phyloP scores from a whole-genome alignment of 2,113 vertebrate genomes.

The Burhinus oedicnemus region DNA sequence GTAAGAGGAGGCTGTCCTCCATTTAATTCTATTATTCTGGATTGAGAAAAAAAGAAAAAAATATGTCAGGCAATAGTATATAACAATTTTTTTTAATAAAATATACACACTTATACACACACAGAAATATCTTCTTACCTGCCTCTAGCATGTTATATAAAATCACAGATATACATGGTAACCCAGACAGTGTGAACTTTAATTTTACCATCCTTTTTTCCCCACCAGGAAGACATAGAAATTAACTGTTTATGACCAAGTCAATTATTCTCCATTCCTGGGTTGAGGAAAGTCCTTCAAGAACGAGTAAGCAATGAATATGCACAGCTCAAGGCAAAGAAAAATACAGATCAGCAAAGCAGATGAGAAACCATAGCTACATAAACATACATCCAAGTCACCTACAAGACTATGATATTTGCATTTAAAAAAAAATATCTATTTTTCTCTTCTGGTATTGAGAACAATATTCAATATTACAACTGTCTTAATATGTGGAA shows the following conservation, averaged over 20 bases:
- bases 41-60: background rate
- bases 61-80: background rate
- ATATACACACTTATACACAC: background rate
- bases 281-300: background rate
- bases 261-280: background rate
- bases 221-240: background rate
- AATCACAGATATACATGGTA: background rate
- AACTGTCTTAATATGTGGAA: background rate
- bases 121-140: background rate
- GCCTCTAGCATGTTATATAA: background rate
- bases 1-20: slow-evolving; percentile 96
- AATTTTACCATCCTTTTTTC: background rate
- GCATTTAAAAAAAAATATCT: background rate
- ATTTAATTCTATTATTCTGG: slow-evolving; percentile 96
- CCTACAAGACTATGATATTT: background rate
- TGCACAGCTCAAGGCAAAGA: background rate
- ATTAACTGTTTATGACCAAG: background rate
- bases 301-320: background rate
- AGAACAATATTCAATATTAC: background rate
- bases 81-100: background rate
- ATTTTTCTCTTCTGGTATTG: background rate
- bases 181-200: background rate
- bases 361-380: background rate
- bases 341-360: background rate
- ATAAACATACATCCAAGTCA: background rate